Conservation (phyloP, 2,888 invertebrate genomes). For the Meandrusa payeni region DNA sequence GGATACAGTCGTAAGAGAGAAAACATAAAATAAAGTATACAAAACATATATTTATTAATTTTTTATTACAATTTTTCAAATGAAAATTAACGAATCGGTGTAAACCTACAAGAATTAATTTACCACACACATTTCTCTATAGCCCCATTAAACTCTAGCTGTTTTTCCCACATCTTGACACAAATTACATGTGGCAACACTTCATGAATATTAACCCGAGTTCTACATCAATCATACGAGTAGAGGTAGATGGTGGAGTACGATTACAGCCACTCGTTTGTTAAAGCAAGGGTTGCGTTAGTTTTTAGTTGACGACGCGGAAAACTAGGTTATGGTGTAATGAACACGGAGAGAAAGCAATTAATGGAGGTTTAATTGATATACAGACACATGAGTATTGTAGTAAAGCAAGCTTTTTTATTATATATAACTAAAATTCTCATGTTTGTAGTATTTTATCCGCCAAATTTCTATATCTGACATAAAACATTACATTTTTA, state of each 20-base stretch:
- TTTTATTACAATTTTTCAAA: too few relatives aligned
- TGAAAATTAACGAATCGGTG: too few relatives aligned
- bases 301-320: conserved; percentile 17
- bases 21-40: too few relatives aligned
- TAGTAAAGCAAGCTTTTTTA: too few relatives aligned
- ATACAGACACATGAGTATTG: too few relatives aligned
- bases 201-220: conserved; percentile 72
- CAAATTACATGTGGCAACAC: conserved; percentile 54
- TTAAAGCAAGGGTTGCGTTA: conserved; percentile 38
- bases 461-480: too few relatives aligned
- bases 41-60: too few relatives aligned
- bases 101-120: conserved; percentile 13
- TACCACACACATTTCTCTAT: neutral
- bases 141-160: conserved; percentile 25
- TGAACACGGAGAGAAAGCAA: conserved; percentile 15
- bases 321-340: conserved; percentile 24
- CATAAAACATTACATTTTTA: neutral
- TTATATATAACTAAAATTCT: too few relatives aligned
- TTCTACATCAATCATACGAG: conserved; percentile 69
- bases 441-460: too few relatives aligned
- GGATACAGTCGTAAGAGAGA: too few relatives aligned
- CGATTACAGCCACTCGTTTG: conserved; percentile 53
- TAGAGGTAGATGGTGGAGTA: conserved; percentile 45
- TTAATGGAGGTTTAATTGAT: conserved; percentile 8
- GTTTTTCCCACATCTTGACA: conserved; percentile 33